Evolutionary conservation across 1,140 invertebrate species (phyloP).

Genomic region (Daktulosphaira vitifoliae): DNA sequence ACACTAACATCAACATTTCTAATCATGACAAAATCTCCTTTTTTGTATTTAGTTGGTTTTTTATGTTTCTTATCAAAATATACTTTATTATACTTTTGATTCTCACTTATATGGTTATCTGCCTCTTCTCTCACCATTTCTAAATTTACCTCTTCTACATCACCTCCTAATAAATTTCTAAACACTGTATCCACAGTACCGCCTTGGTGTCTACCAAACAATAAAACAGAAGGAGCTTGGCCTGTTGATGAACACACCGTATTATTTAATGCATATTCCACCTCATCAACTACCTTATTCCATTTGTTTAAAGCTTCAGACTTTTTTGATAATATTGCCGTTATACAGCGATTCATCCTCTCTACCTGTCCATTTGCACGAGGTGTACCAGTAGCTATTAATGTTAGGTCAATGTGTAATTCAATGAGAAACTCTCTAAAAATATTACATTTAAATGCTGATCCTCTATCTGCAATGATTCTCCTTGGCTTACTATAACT

Average conservation of each 20-base stretch:
- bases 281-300: slow-evolving; percentile 9
- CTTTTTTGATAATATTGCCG: neutral
- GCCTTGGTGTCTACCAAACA: too few species aligned
- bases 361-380: too few species aligned
- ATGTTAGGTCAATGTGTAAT: neutral
- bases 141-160: neutral
- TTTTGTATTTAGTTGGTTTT: too few species aligned
- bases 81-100: too few species aligned
- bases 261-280: slow-evolving; percentile 37
- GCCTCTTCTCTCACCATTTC: too few species aligned
- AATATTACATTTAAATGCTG: slow-evolving; percentile 34
- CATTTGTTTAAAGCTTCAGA: slow-evolving; percentile 20
- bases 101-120: too few species aligned
- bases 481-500: slow-evolving; percentile 33
- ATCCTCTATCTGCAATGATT: slow-evolving; percentile 36
- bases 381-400: too few species aligned
- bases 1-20: too few species aligned
- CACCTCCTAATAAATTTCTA: neutral
- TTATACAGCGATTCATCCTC: too few species aligned
- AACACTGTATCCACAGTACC: too few species aligned
- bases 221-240: too few species aligned
- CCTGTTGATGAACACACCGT: slow-evolving; percentile 23
- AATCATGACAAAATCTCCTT: slow-evolving; percentile 29
- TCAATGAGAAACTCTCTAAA: slow-evolving; percentile 35
- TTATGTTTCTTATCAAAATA: too few species aligned